Percentiles rank a stretch among this genome's conserved stretches.
Conservation (phyloP, 2,797 vertebrate genomes). For the Takifugu rubripes region DNA sequence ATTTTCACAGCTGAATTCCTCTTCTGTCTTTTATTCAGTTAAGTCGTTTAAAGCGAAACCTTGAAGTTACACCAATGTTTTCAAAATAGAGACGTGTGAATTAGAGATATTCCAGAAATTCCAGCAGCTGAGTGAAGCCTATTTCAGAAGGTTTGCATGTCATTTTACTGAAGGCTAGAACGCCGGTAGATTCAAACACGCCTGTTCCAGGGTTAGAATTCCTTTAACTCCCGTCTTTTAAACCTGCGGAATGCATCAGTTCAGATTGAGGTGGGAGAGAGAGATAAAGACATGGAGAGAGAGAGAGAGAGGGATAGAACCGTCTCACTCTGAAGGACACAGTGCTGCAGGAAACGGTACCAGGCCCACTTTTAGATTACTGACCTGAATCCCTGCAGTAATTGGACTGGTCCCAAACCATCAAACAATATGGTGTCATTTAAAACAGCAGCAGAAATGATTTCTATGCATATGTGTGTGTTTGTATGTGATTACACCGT, state of each 20-base stretch:
- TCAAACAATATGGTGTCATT: slow-evolving; percentile 12
- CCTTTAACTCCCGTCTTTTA: background rate
- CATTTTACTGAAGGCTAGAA: slow-evolving; percentile 13
- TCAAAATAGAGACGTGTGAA: background rate
- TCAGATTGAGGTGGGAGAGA: slow-evolving; percentile 10
- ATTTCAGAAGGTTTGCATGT: background rate
- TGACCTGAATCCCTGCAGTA: slow-evolving; percentile 59
- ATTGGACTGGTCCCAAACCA: slow-evolving; percentile 57
- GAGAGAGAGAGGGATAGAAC: too few species aligned
- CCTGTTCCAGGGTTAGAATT: background rate
- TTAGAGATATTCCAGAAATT: slow-evolving; percentile 12
- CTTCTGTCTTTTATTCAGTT: too few species aligned
- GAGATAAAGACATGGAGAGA: too few species aligned
- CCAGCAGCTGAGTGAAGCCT: background rate
- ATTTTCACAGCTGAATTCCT: background rate
- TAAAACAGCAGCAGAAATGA: background rate
- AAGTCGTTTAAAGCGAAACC: too few species aligned
- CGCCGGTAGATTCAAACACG: slow-evolving; percentile 1
- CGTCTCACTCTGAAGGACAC: slow-evolving; percentile 7
- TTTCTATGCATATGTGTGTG: background rate
- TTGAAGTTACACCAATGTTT: slow-evolving; percentile 1
- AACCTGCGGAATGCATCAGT: background rate
- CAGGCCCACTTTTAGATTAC: slow-evolving; percentile 46
- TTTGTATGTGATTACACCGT: background rate
- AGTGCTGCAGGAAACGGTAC: slow-evolving; percentile 27